A percentile compares a stretch with the other conserved stretches of the same genome.
These are phyloP conservation scores for Drosophila dives DNA, from an alignment of 2,888 invertebrate species.

Conservation along the genomic window DNA sequence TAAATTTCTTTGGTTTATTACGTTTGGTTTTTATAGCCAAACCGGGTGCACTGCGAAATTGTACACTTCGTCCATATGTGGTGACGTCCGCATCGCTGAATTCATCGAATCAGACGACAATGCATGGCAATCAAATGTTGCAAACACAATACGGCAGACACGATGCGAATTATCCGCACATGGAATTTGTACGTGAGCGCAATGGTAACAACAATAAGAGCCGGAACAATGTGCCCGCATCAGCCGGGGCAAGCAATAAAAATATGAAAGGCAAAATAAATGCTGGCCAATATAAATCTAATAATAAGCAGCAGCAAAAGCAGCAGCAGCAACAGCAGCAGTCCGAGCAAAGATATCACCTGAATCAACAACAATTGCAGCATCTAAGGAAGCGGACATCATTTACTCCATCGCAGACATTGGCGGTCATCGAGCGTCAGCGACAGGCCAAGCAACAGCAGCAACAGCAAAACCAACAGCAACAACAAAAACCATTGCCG, in stretches of 20 bases:
- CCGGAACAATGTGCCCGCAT: slow-evolving; percentile 60
- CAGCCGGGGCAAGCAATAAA: slow-evolving; percentile 62
- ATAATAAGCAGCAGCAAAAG: slow-evolving; percentile 58
- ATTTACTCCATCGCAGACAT: slow-evolving; percentile 83
- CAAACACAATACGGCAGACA: slow-evolving; percentile 84
- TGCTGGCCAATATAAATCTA: slow-evolving; percentile 68
- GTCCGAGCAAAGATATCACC: slow-evolving; percentile 50
- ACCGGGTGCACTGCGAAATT: slow-evolving; percentile 93
- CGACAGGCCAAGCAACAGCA: slow-evolving; percentile 67
- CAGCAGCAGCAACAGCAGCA: slow-evolving; percentile 49
- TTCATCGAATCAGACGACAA: slow-evolving; percentile 85
- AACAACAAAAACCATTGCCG: slow-evolving; percentile 37
- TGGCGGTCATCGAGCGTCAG: slow-evolving; percentile 81
- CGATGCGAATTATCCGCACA: slow-evolving; percentile 85
- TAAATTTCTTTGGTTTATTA: slow-evolving; percentile 40
- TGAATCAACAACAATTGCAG: slow-evolving; percentile 80
- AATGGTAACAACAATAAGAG: slow-evolving; percentile 58
- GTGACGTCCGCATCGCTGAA: slow-evolving; percentile 86
- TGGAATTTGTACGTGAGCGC: slow-evolving; percentile 85
- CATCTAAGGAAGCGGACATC: slow-evolving; percentile 83
- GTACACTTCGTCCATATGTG: slow-evolving; percentile 90
- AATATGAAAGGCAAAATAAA: slow-evolving; percentile 65
- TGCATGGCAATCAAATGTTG: slow-evolving; percentile 85
- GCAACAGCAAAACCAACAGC: slow-evolving; percentile 39
- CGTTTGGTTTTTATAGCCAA: slow-evolving; percentile 86